Evolutionary conservation across 2,113 vertebrate genomes (phyloP).

Genomic region (Chiloscyllium plagiosum): DNA sequence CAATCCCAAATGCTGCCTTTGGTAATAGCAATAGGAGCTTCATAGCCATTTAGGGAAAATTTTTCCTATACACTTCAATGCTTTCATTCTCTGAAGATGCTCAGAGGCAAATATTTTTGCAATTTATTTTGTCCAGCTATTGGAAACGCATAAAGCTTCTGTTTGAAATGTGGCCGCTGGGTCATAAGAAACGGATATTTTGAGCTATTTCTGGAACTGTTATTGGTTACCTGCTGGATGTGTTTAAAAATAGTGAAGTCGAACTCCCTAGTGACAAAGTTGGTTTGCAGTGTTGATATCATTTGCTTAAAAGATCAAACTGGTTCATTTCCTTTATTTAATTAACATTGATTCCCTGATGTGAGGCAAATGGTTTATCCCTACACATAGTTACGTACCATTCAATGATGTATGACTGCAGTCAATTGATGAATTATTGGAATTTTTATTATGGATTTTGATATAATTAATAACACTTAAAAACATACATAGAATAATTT

Average conservation of each 20-base stretch:
- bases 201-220: not conserved
- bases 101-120: not conserved
- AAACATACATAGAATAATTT: not conserved
- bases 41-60: not conserved
- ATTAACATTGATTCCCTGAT: not conserved
- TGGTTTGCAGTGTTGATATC: not conserved
- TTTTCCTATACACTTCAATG: not conserved
- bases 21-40: not conserved
- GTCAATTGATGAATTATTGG: not conserved
- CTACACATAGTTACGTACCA: not conserved
- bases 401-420: not conserved
- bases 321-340: not conserved
- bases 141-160: not conserved
- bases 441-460: not conserved
- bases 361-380: not conserved
- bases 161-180: not conserved
- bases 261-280: not conserved
- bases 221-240: not conserved
- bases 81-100: not conserved
- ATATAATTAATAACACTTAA: not conserved
- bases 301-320: conserved; percentile 8
- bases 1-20: not conserved
- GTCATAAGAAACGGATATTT: not conserved
- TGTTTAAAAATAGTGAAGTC: not conserved
- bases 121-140: not conserved